Evolutionary conservation across 2,797 vertebrate species (phyloP), one percentile per base, ranked within the genome.

Genomic region (Phataginus tricuspis): DNA sequence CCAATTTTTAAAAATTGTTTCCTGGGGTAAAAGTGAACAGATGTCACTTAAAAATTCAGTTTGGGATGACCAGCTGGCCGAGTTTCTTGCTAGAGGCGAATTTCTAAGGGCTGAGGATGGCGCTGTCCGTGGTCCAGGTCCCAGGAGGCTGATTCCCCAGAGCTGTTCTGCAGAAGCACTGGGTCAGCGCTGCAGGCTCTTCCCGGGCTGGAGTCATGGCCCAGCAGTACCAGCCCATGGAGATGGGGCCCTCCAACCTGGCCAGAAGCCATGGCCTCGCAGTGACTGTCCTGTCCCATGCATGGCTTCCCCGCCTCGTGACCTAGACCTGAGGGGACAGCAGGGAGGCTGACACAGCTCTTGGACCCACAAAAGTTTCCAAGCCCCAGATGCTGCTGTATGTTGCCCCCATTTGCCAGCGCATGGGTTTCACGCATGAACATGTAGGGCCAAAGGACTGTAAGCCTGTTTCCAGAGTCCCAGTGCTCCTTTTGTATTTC

Each of bases 181-280:
- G 27, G 25, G 7, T 68, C 2, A 2, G 6, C 45, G 31, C 7
- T 53, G 0, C 25, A 0, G 45, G 27, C 19, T 29, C 57, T 18
- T n/a, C 59, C 29, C 29, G 21, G 21, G n/a, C 11, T 0, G 4
- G 51, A 37, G 53, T 37, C 45, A 13, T 0, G 0, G 72, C 34
- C 25, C 37, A 39, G 13, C 5, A 1, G 14, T 34, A 31, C 64
- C 14, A 69, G 55, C 37, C n/a, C n/a, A 21, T 1, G 0, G 29
- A 72, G 19, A 25, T 39, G 23, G 42, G 42, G 49, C 15, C 6
- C 13, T 31, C 12, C 2, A 1, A 29, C 37, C 66, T 68, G 19
- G 19, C 4, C 15, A 34, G 7, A 2, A 59, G 45, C 57, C 16
- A 2, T 0, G 12, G 2, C 13, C 72, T 6, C 11, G 15, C 19